Evolutionary conservation across 2,113 vertebrate species (phyloP), one percentile per base, ranked within the genome.

Genomic region (Cranoglanis bouderius): DNA sequence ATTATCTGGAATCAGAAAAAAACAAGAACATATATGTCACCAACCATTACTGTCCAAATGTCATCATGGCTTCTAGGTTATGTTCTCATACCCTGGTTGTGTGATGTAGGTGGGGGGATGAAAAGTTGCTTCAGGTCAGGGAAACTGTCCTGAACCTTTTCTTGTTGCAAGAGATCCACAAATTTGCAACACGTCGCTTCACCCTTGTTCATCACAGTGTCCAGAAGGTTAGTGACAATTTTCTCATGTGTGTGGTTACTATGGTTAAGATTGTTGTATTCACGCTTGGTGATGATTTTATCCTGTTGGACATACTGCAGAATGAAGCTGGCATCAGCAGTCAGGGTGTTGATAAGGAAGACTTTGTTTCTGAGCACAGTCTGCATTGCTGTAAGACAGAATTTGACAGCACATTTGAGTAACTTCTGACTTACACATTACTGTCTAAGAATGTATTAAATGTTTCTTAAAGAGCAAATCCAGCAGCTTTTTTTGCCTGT

Each of bases 141-240:
- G 46, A 63, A 94, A 3, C 89, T 93, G 0, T 9, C 0, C 19
- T 65, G 83, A 46, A 94, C 19, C 0, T 86, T 87, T 0, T 84
- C 24, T 6, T 89, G 90, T 55, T 92, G 85, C 82, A 96, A 90
- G 19, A 96, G 90, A 26, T 84, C 0, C 84, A 94, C 65, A 88
- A 96, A 95, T 18, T 5, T 14, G 10, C 16, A 2, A 84, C 94
- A 94, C 32, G 0, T 35, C 0, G 85, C 18, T 4, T 95, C 93
- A 87, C 92, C 93, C 91, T 95, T 95, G 82, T 83, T 61, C 84
- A 93, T 81, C 13, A 95, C 65, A 82, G 82, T 95, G 87, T 96
- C 95, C 90, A 96, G 75, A 0, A 96, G 91, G 18, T 87, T 82
- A 6, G 4, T 18, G 0, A 92, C 81, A 7, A 90, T 87, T 0